Evolutionary conservation across 2,888 invertebrate genomes (phyloP).

Genomic region (Cantharis rustica): DNA sequence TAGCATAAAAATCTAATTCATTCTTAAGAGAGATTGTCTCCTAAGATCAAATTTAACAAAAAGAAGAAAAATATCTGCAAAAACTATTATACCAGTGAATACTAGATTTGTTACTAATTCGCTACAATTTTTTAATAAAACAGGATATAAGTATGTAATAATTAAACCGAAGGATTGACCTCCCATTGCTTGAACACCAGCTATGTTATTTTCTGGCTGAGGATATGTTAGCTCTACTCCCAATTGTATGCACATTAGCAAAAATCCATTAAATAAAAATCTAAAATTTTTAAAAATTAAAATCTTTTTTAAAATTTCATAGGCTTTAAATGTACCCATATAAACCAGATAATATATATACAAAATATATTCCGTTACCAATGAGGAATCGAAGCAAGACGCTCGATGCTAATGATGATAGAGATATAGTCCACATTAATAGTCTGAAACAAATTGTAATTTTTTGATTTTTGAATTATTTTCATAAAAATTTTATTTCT

Average conservation of each 20-base stretch:
- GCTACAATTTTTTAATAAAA: background rate
- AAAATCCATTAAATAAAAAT: background rate
- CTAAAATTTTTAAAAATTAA: background rate
- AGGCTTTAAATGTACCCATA: slow-evolving; percentile 70
- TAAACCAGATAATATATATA: slow-evolving; percentile 58
- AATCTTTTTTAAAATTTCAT: background rate
- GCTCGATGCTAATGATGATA: background rate
- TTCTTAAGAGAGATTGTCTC: background rate
- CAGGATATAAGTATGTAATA: background rate
- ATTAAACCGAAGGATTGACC: background rate
- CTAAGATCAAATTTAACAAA: background rate
- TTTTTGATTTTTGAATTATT: too few species aligned
- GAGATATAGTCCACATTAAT: background rate
- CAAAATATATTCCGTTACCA: background rate
- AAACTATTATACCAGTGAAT: background rate
- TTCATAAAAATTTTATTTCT: too few species aligned
- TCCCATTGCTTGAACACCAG: background rate
- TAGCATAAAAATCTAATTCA: too few species aligned
- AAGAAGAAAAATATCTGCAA: background rate
- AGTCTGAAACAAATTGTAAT: background rate
- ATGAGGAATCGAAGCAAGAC: background rate
- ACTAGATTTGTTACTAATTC: background rate
- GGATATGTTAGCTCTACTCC: background rate
- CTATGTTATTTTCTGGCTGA: background rate
- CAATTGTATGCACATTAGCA: background rate